phyloP scores from a whole-genome alignment of 37 sponge, comb jelly and placozoan genomes.

The Diacarnus erythraeanus region DNA sequence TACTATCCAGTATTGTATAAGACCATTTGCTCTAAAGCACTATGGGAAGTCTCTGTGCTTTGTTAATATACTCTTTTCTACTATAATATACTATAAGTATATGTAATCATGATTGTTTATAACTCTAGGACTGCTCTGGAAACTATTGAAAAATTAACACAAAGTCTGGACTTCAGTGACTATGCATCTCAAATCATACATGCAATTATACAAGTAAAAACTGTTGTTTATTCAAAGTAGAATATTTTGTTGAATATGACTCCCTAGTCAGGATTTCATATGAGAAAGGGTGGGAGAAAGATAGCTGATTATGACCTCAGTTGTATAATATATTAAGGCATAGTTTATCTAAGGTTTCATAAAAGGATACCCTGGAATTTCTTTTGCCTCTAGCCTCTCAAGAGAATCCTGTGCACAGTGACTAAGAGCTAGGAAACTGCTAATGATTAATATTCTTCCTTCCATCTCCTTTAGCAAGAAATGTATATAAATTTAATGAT shows the following conservation, averaged over 20 bases:
- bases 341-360: not conserved
- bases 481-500: not conserved
- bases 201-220: conserved; percentile 59
- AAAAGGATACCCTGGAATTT: not conserved
- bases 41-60: not conserved
- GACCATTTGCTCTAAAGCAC: too few relatives aligned
- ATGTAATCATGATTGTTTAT: too few relatives aligned
- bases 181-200: conserved; percentile 92
- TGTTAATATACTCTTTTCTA: not conserved
- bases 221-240: too few relatives aligned
- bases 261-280: too few relatives aligned
- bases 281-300: not conserved
- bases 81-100: not conserved
- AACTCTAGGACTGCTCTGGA: conserved; percentile 69
- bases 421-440: too few relatives aligned
- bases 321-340: not conserved
- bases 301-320: too few relatives aligned
- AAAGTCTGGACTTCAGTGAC: conserved; percentile 85
- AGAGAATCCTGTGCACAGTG: too few relatives aligned
- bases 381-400: not conserved
- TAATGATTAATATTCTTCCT: not conserved
- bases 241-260: too few relatives aligned
- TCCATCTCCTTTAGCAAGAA: not conserved
- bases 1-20: too few relatives aligned
- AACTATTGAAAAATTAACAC: conserved; percentile 72